Percentiles rank a stretch among this genome's conserved stretches.
Conservation (phyloP, 2,113 vertebrate genomes). For the Strigops habroptila region DNA sequence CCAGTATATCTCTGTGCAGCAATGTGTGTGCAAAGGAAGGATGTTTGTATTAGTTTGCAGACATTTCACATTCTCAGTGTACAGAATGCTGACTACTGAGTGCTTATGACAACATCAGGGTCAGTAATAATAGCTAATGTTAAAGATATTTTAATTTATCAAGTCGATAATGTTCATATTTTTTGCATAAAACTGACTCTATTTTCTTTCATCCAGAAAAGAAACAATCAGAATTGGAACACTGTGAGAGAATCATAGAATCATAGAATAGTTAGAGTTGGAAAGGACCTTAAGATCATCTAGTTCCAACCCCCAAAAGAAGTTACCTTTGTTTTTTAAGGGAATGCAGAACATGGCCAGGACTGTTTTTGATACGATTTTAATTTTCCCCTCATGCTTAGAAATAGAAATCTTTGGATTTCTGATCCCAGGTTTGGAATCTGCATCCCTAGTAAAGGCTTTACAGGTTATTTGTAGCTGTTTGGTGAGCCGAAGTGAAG, state of each 20-base stretch:
- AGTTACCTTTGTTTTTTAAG: background rate
- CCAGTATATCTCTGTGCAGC: background rate
- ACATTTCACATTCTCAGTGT: background rate
- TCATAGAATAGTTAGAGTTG: background rate
- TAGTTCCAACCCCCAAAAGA: background rate
- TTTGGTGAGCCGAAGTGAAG: background rate
- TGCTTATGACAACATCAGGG: background rate
- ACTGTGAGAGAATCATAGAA: background rate
- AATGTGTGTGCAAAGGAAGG: background rate
- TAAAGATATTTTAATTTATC: background rate
- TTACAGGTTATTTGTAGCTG: background rate
- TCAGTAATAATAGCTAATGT: background rate
- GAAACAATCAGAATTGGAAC: background rate
- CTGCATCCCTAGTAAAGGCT: background rate
- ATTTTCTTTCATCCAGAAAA: background rate
- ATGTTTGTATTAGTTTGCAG: background rate
- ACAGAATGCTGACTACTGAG: background rate
- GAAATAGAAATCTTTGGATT: background rate
- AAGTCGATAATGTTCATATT: background rate
- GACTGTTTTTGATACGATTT: background rate
- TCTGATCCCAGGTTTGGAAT: background rate
- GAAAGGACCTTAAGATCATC: background rate
- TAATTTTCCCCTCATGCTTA: background rate
- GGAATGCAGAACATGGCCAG: background rate
- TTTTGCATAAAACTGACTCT: background rate